phyloP scores from a whole-genome alignment of 1,140 invertebrate genomes.

The Drosophila jambulina region DNA sequence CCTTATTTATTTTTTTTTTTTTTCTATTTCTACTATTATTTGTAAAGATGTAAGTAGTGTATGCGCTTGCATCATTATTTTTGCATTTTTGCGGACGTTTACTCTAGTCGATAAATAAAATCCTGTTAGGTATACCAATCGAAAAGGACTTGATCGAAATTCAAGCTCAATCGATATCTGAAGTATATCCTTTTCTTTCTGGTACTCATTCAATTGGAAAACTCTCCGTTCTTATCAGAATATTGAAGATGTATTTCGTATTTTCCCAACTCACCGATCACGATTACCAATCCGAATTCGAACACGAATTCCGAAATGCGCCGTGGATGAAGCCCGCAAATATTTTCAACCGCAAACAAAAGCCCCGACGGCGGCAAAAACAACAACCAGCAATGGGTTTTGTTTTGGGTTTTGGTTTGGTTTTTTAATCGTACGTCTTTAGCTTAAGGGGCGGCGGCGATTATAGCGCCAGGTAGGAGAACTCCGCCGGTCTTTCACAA shows the following conservation, averaged over 20 bases:
- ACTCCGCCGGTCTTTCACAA: conserved; percentile 33
- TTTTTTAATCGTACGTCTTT: conserved; percentile 23
- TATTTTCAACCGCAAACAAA: conserved; percentile 71
- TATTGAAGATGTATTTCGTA: background rate
- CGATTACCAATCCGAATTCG: conserved; percentile 19
- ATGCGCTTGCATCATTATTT: no score
- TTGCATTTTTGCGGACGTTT: background rate
- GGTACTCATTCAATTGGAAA: background rate
- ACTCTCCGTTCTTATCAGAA: background rate
- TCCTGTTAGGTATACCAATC: background rate
- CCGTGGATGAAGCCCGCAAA: conserved; percentile 62
- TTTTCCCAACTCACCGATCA: conserved; percentile 23
- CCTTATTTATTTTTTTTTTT: background rate
- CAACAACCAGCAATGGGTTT: conserved; percentile 15
- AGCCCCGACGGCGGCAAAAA: conserved; percentile 34
- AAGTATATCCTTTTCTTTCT: background rate
- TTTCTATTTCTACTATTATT: background rate
- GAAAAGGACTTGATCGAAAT: background rate
- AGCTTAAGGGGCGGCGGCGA: conserved; percentile 33
- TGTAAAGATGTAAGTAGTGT: background rate
- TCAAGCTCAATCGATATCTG: background rate
- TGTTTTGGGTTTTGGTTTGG: conserved; percentile 14
- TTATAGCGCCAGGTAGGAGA: conserved; percentile 67
- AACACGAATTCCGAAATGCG: conserved; percentile 32
- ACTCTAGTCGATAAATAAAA: background rate